Evolutionary conservation across 2,888 invertebrate genomes (phyloP).

Genomic region (Papilio demoleus): DNA sequence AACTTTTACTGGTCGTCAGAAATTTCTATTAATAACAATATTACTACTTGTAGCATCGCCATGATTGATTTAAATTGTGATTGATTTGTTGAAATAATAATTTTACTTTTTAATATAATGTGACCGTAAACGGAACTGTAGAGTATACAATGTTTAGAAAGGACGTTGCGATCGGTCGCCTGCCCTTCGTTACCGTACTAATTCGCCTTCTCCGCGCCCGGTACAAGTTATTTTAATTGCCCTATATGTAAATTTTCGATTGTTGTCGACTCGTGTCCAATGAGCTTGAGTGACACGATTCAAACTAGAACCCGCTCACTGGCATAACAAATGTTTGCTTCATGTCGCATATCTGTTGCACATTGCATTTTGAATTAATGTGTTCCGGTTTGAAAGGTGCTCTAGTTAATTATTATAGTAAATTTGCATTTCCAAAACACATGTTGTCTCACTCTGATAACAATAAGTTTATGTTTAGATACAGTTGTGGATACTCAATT

Average conservation of each 20-base stretch:
- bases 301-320: conserved; percentile 21
- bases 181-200: conserved; percentile 50
- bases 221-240: conserved; percentile 39
- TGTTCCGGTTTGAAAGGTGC: conserved; percentile 7
- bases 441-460: not conserved
- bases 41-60: no score
- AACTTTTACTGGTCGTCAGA: no score
- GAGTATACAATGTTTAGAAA: conserved; percentile 50
- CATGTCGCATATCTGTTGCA: conserved; percentile 10
- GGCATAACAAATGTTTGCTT: conserved; percentile 18
- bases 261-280: conserved; percentile 36
- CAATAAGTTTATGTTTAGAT: not conserved
- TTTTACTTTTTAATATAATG: no score
- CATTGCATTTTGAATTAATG: conserved; percentile 10
- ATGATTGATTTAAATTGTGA: no score
- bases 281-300: conserved; percentile 37
- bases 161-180: conserved; percentile 46
- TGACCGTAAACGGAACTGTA: no score
- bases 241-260: conserved; percentile 41
- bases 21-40: no score
- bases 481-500: not conserved
- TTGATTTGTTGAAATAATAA: no score
- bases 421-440: not conserved
- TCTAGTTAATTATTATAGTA: not conserved
- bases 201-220: conserved; percentile 35